phyloP scores from a whole-genome alignment of 1,140 invertebrate species.

The Heliconius melpomene region DNA sequence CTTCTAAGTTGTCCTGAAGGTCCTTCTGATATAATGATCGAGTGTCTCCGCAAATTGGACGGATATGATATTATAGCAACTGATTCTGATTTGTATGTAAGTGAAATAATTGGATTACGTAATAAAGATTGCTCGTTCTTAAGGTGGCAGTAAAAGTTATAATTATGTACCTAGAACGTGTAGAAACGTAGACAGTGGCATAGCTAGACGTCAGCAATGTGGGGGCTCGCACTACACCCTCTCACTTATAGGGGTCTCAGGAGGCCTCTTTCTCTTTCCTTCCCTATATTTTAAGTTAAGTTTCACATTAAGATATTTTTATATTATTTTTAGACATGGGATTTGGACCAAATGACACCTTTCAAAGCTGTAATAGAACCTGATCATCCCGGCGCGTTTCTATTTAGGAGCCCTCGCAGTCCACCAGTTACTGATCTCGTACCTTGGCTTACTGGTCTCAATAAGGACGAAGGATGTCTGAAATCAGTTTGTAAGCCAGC shows the following conservation, averaged over 20 bases:
- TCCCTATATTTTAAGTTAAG: too few species aligned
- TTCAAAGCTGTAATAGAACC: constrained; percentile 88
- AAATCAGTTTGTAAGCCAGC: constrained; percentile 82
- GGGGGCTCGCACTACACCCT: too few species aligned
- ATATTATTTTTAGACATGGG: constrained; percentile 81
- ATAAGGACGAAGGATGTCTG: constrained; percentile 85
- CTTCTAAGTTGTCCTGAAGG: constrained; percentile 82
- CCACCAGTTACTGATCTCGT: constrained; percentile 81
- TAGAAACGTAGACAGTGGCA: too few species aligned
- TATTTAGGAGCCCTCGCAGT: constrained; percentile 82
- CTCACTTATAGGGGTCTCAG: too few species aligned
- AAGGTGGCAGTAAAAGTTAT: too few species aligned
- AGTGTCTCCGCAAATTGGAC: constrained; percentile 83
- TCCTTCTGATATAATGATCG: constrained; percentile 78
- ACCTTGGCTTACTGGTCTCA: constrained; percentile 86
- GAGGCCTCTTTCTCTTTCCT: too few species aligned
- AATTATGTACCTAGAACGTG: too few species aligned
- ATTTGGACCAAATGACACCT: constrained; percentile 87
- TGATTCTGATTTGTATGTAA: constrained; percentile 84
- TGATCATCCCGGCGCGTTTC: constrained; percentile 84
- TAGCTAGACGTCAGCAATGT: too few species aligned
- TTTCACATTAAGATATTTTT: too few species aligned
- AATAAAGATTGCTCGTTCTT: not conserved
- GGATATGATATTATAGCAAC: constrained; percentile 83
- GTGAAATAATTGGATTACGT: constrained; percentile 39